These are phyloP conservation scores for Tympanoctomys barrerae DNA, from an alignment of 2,797 vertebrate species.

Conservation along the genomic window DNA sequence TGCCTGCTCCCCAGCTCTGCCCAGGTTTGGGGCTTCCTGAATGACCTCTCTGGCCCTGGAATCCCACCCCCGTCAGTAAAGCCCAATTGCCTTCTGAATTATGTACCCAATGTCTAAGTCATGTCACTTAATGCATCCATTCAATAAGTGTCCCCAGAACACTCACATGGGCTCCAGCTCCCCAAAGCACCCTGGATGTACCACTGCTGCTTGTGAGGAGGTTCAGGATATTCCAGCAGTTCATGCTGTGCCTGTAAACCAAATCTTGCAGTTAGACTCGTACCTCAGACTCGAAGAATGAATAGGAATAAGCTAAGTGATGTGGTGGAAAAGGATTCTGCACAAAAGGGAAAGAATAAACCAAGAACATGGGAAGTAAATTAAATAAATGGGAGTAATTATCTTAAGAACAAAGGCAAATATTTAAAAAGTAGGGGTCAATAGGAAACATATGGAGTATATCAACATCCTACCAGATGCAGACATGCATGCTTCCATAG, in stretches of 20 bases:
- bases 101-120: not conserved
- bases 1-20: not conserved
- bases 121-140: rapidly evolving
- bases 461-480: rapidly evolving
- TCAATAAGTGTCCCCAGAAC: too few relatives aligned
- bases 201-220: not conserved
- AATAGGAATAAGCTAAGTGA: not conserved
- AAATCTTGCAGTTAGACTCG: not conserved
- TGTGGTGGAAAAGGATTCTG: not conserved
- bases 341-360: not conserved
- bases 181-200: rapidly evolving
- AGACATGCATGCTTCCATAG: not conserved
- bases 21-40: rapidly evolving
- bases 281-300: not conserved
- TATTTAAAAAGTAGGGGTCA: not conserved
- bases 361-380: not conserved
- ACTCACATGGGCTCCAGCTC: rapidly evolving
- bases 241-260: too few relatives aligned
- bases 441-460: not conserved
- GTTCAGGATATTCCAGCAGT: rapidly evolving
- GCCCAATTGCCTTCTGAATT: not conserved
- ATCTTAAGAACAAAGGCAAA: not conserved
- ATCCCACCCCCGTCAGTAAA: not conserved
- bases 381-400: not conserved
- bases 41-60: not conserved